phyloP scores from a whole-genome alignment of 2,888 invertebrate species.

The Conops quadrifasciatus region DNA sequence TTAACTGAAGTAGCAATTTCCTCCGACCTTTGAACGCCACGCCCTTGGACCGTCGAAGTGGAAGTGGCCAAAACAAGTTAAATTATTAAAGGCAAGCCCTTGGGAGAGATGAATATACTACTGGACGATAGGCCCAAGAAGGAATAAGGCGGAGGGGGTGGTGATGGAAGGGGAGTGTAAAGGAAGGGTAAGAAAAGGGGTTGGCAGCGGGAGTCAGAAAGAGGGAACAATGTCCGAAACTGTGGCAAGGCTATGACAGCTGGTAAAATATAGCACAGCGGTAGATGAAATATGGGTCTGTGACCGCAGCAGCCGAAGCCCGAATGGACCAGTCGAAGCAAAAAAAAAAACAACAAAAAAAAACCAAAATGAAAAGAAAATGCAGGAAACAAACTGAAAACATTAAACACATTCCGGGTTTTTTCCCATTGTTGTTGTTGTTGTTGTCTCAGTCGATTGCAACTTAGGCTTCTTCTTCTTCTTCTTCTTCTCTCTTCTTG shows the following conservation, averaged over 20 bases:
- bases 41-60: neutral
- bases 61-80: constrained; percentile 30
- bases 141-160: neutral
- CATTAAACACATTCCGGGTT: constrained; percentile 25
- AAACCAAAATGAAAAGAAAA: neutral
- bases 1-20: constrained; percentile 32
- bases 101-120: no score
- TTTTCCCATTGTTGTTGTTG: neutral
- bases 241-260: constrained; percentile 38
- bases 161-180: neutral
- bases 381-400: constrained; percentile 12
- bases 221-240: constrained; percentile 28
- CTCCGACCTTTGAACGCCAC: neutral
- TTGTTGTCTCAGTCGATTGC: neutral
- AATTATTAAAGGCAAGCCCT: constrained; percentile 25
- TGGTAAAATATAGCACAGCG: constrained; percentile 39
- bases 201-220: no score
- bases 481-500: neutral
- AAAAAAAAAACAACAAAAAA: neutral
- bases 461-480: constrained; percentile 4
- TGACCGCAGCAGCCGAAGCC: constrained; percentile 35
- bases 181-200: neutral
- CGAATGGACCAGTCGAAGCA: neutral
- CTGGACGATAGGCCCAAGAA: neutral
- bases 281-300: constrained; percentile 38